A percentile compares a stretch with the other conserved stretches of the same genome.
phyloP scores from a whole-genome alignment of 2,113 vertebrate genomes.

The Vombatus ursinus region DNA sequence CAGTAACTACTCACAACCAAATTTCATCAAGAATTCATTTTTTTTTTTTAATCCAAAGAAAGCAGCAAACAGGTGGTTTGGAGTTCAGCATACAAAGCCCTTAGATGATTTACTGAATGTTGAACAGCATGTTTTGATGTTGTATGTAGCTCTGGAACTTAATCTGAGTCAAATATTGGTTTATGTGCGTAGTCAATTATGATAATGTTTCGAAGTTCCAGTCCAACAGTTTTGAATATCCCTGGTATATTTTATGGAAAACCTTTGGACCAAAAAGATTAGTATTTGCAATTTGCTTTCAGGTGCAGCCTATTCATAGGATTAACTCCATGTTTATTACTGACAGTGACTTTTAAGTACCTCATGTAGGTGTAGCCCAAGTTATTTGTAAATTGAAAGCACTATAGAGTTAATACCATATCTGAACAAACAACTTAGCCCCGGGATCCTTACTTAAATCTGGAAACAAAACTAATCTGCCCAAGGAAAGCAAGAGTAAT shows the following conservation, averaged over 20 bases:
- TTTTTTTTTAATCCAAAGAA: neutral
- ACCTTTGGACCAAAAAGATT: neutral
- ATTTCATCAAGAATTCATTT: neutral
- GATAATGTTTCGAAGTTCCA: neutral
- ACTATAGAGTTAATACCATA: neutral
- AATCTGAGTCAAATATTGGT: neutral
- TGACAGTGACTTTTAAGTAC: neutral
- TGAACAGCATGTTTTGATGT: neutral
- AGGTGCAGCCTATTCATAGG: neutral
- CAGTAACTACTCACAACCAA: neutral
- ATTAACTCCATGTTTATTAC: neutral
- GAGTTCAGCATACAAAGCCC: neutral
- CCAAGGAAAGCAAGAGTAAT: neutral
- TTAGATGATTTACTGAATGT: neutral
- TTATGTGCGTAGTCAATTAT: neutral
- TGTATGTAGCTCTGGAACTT: neutral
- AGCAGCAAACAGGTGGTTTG: neutral
- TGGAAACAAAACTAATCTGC: neutral
- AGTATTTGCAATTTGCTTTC: neutral
- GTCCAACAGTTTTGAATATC: neutral
- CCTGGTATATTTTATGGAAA: neutral
- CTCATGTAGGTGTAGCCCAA: neutral
- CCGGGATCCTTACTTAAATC: neutral
- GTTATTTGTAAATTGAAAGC: neutral
- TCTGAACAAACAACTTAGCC: neutral